Evolutionary conservation across 1,140 invertebrate species (phyloP), one percentile per base, ranked within the genome.

Genomic region (Pristionchus pacificus): DNA sequence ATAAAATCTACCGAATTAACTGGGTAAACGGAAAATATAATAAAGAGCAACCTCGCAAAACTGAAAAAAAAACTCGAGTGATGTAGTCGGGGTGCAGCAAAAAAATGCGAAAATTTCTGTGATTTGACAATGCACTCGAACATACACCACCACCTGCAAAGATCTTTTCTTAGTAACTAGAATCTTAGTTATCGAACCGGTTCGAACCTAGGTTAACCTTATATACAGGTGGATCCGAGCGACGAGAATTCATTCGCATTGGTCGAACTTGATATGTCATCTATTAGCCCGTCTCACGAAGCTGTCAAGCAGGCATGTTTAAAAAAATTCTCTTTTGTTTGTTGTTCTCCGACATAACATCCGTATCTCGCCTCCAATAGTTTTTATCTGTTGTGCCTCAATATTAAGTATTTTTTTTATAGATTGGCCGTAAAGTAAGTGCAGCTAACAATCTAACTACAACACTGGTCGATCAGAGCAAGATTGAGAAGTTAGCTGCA

Each of bases 211-310:
- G n/a, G n/a, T n/a, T n/a, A n/a, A n/a, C n/a, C n/a, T n/a, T n/a
- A n/a, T n/a, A n/a, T 65, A 33, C 70, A 66, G 65, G 14, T 38
- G 24, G 25, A 57, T 19, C 14, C 65, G 2, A 24, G 3, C 19
- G 65, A 66, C 55, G 65, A 66, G 10, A 57, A 38, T 38, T 49
- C 31, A 24, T 66, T 38, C 25, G n/a, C n/a, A 15, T 55, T 66
- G 30, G 65, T 49, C 2, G 65, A 66, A 38, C 31, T 24, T 49
- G 38, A 49, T n/a, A 24, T 69, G 24, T 15, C 58, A 3, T 27
- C 64, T 24, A 73, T 73, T 61, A 70, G 71, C 10, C 71, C 71
- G 25, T 30, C 31, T 24, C 29, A 32, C 29, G 71, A 73, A 24
- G 70, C 71, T 49, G 71, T 73, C 19, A 60, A 72, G 31, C 60